phyloP scores from a whole-genome alignment of 2,797 vertebrate genomes.

The Ceryle rudis region DNA sequence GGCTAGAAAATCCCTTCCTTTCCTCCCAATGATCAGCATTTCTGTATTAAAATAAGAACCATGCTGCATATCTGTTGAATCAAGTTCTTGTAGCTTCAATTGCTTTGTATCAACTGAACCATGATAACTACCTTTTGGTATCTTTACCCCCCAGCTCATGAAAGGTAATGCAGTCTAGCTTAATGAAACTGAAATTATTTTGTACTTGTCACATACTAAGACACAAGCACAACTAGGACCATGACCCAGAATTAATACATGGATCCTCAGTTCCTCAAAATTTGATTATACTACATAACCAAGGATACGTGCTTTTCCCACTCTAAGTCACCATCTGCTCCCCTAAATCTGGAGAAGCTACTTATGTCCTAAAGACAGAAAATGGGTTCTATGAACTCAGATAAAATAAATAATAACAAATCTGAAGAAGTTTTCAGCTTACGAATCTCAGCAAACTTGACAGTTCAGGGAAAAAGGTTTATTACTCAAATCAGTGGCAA shows the following conservation, averaged over 20 bases:
- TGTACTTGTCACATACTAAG: background rate
- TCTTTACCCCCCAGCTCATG: background rate
- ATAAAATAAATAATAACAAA: background rate
- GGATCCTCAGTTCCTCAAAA: background rate
- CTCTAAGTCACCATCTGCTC: background rate
- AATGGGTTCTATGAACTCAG: background rate
- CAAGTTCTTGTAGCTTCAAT: background rate
- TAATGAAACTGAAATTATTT: background rate
- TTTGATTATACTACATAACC: background rate
- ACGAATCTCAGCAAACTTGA: background rate
- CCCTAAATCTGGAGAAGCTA: background rate
- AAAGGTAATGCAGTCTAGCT: background rate
- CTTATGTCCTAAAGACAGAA: background rate
- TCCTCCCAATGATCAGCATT: background rate
- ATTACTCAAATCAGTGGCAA: background rate
- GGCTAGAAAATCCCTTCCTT: background rate
- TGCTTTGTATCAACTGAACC: background rate
- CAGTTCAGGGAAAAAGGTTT: background rate
- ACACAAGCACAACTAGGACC: background rate
- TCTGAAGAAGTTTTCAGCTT: background rate
- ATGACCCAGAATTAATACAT: background rate
- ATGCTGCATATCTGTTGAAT: background rate
- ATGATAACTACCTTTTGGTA: background rate
- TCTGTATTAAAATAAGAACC: background rate
- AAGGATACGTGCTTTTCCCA: background rate